Percentiles rank a stretch among this genome's conserved stretches.
These are phyloP conservation scores for Sebastes vulpes DNA, from an alignment of 2,797 vertebrate species.

Conservation along the genomic window DNA sequence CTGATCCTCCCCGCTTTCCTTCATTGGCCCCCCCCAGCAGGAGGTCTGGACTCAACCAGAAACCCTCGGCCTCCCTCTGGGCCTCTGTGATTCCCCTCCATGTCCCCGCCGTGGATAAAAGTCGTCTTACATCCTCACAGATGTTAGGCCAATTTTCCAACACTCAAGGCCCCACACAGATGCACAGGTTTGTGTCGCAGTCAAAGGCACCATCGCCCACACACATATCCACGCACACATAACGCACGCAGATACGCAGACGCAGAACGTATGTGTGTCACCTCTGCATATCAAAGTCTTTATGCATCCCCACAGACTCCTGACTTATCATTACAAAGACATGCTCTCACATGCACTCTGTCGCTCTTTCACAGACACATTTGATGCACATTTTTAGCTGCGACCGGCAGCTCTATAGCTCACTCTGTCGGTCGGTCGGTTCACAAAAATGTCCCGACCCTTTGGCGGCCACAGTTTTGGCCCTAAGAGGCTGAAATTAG, in stretches of 20 bases:
- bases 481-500: background rate
- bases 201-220: constrained; percentile 31
- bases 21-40: constrained; percentile 43
- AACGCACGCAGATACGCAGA: background rate
- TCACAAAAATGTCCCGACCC: background rate
- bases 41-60: constrained; percentile 61
- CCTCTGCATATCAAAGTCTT: constrained; percentile 60
- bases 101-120: constrained; percentile 68
- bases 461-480: background rate
- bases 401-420: background rate
- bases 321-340: constrained; percentile 52
- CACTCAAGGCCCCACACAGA: constrained; percentile 59
- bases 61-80: constrained; percentile 51
- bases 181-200: constrained; percentile 54
- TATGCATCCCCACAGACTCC: constrained; percentile 32
- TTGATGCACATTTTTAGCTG: constrained; percentile 3
- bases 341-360: background rate
- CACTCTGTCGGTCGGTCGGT: background rate
- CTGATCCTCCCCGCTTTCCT: constrained; percentile 55
- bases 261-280: constrained; percentile 46
- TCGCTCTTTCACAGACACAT: constrained; percentile 7
- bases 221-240: constrained; percentile 5
- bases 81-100: constrained; percentile 60
- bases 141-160: constrained; percentile 74
- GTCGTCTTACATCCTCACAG: constrained; percentile 74